Percentiles rank a stretch among this genome's conserved stretches.
Evolutionary conservation across 1,140 invertebrate species (phyloP).

Genomic region (Panagrolaimus sp.): DNA sequence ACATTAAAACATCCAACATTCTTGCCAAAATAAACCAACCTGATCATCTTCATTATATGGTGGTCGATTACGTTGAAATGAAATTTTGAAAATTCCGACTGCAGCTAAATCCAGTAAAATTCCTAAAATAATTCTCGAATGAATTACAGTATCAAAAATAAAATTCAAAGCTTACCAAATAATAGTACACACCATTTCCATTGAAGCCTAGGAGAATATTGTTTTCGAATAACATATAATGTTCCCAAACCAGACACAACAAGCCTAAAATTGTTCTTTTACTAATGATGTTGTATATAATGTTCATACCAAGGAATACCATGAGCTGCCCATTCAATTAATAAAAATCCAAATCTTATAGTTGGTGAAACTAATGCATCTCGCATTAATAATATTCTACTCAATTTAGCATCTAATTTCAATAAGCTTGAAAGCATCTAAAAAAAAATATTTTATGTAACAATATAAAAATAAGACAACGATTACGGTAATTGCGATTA

Average conservation of each 20-base stretch:
- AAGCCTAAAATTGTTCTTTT: background rate
- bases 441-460: background rate
- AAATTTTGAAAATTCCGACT: constrained; percentile 75
- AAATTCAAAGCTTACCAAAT: background rate
- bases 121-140: constrained; percentile 65
- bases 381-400: background rate
- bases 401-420: background rate
- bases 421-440: background rate
- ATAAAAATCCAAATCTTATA: constrained; percentile 24
- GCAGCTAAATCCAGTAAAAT: constrained; percentile 78
- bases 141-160: background rate
- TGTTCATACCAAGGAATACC: constrained; percentile 45
- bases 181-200: constrained; percentile 42
- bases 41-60: constrained; percentile 66
- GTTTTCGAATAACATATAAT: background rate
- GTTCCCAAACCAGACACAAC: constrained; percentile 27
- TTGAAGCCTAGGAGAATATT: background rate
- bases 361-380: background rate
- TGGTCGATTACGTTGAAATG: constrained; percentile 73
- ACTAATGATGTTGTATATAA: constrained; percentile 20
- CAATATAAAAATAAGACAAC: background rate
- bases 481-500: background rate
- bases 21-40: constrained; percentile 46
- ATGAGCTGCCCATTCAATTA: constrained; percentile 41
- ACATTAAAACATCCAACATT: too few relatives aligned